Percentiles rank a stretch among this genome's conserved stretches.
Evolutionary conservation across 2,888 invertebrate species (phyloP).

Genomic region (Yponomeuta sedellus): DNA sequence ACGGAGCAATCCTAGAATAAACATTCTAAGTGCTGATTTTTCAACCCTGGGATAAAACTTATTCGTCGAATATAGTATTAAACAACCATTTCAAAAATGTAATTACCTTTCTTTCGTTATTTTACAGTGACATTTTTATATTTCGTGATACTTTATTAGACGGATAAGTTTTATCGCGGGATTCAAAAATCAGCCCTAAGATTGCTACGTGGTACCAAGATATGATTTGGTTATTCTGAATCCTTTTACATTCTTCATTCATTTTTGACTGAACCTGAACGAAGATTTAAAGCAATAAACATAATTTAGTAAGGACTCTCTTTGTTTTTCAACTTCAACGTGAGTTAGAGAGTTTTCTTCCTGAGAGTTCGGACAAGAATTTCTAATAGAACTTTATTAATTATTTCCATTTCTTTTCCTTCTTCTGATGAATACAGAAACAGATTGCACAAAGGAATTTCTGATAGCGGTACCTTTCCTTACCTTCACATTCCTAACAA

Average conservation of each 20-base stretch:
- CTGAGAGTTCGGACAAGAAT: background rate
- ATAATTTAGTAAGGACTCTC: background rate
- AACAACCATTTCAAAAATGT: too few species aligned
- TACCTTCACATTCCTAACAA: background rate
- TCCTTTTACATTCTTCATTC: background rate
- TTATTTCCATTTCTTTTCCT: background rate
- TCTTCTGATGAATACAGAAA: background rate
- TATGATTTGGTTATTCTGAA: background rate
- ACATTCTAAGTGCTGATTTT: too few species aligned
- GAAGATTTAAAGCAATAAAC: conserved; percentile 1
- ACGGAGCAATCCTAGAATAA: too few species aligned
- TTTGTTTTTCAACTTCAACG: conserved; percentile 3
- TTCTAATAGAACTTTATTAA: background rate
- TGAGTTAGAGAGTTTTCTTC: background rate
- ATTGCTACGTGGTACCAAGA: too few species aligned
- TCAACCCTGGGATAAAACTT: too few species aligned
- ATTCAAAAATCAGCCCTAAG: too few species aligned
- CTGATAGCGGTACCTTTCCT: background rate
- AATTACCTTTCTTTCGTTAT: too few species aligned
- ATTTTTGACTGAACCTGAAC: background rate
- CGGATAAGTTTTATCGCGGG: too few species aligned
- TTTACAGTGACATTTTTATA: too few species aligned
- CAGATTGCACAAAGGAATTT: background rate
- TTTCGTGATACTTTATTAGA: too few species aligned
- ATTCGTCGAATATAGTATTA: too few species aligned